Percentiles rank a stretch among this genome's conserved stretches.
Evolutionary conservation across 2,113 vertebrate species (phyloP).

Genomic region (Poicephalus gulielmi): DNA sequence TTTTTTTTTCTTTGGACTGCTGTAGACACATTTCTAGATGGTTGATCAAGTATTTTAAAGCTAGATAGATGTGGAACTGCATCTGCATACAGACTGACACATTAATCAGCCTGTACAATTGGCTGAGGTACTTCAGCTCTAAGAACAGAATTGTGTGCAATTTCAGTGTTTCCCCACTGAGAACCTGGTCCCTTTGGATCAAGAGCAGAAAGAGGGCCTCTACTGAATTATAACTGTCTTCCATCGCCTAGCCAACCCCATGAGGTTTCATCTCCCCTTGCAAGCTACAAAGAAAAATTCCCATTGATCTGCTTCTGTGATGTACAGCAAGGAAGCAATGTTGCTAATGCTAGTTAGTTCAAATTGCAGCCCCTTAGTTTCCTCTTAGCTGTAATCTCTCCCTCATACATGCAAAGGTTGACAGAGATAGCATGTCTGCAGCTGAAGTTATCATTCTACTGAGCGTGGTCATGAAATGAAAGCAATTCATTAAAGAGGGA

Average conservation of each 20-base stretch:
- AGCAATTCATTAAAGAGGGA: not conserved
- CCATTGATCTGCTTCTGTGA: not conserved
- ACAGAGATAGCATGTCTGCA: not conserved
- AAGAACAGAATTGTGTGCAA: not conserved
- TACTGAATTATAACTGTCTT: not conserved
- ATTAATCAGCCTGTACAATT: not conserved
- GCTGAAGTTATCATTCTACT: not conserved
- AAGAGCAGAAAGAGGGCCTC: not conserved
- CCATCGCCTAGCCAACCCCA: not conserved
- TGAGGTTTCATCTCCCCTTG: not conserved
- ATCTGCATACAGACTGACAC: not conserved
- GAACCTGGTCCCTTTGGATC: not conserved
- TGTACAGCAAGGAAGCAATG: not conserved
- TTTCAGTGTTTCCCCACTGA: not conserved
- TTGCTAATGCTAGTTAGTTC: not conserved
- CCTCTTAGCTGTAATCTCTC: not conserved
- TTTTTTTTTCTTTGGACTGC: not conserved
- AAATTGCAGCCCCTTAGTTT: not conserved
- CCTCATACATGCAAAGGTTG: not conserved
- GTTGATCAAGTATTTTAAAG: not conserved
- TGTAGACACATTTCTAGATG: not conserved
- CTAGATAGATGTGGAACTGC: not conserved
- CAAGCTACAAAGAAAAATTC: not conserved
- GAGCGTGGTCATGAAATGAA: not conserved
- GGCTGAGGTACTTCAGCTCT: not conserved